phyloP scores from a whole-genome alignment of 1,140 invertebrate genomes.

The Oedothorax gibbosus region DNA sequence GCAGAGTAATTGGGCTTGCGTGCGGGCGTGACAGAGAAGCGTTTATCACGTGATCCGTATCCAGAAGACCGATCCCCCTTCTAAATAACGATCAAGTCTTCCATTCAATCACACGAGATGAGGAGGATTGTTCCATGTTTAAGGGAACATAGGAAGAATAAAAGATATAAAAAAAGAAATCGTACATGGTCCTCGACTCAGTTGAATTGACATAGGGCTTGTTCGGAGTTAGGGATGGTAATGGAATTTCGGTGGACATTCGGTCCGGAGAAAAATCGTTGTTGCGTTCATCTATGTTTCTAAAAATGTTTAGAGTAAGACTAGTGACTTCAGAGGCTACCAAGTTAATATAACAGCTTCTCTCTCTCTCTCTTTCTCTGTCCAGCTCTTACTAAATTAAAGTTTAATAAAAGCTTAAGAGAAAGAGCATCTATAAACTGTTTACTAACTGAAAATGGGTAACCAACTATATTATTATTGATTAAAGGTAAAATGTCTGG shows the following conservation, averaged over 20 bases:
- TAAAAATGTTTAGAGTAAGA: background rate
- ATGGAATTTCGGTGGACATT: too few relatives aligned
- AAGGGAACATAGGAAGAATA: background rate
- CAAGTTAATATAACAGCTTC: background rate
- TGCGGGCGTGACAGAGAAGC: slow-evolving; percentile 8
- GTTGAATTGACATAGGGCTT: too few relatives aligned
- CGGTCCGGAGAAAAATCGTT: too few relatives aligned
- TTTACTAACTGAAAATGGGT: too few relatives aligned
- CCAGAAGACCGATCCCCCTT: slow-evolving; percentile 12
- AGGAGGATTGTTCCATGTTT: background rate
- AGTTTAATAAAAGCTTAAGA: too few relatives aligned
- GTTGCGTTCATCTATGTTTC: too few relatives aligned
- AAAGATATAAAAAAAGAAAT: background rate
- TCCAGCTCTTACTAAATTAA: too few relatives aligned
- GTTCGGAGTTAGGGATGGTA: too few relatives aligned
- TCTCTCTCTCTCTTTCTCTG: too few relatives aligned
- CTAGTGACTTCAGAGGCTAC: background rate
- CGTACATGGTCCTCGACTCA: background rate
- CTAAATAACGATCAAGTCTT: background rate
- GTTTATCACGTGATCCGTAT: slow-evolving; percentile 27
- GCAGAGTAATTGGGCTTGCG: background rate
- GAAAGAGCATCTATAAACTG: too few relatives aligned
- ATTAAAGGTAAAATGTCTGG: too few relatives aligned
- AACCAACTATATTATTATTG: too few relatives aligned
- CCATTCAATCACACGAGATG: background rate